These are phyloP conservation scores for Choloepus hoffmanni DNA, from an alignment of 2,113 vertebrate species.

Conservation along the genomic window DNA sequence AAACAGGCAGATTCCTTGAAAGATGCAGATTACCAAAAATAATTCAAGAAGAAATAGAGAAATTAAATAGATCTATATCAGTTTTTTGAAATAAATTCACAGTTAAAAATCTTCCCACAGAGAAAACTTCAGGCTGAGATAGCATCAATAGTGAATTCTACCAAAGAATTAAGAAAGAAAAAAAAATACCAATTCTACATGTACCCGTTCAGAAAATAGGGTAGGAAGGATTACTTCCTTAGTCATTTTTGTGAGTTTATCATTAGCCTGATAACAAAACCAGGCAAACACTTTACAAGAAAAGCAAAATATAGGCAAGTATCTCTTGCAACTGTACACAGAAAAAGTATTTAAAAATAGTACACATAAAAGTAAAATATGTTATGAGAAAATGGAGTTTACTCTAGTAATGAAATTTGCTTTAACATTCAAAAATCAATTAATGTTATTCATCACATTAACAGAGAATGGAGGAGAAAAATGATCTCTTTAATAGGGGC, in stretches of 20 bases:
- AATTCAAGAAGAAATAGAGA: neutral
- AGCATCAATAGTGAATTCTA: neutral
- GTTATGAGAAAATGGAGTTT: neutral
- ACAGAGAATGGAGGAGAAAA: neutral
- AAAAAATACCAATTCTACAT: neutral
- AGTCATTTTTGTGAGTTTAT: neutral
- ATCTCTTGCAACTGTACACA: neutral
- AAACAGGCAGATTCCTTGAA: neutral
- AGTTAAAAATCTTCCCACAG: neutral
- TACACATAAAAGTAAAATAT: neutral
- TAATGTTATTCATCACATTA: neutral
- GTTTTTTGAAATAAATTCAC: neutral
- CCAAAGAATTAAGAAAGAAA: neutral
- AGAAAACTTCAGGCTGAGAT: neutral
- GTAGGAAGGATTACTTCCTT: neutral
- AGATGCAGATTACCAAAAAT: neutral
- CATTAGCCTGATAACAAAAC: neutral
- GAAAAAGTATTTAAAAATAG: neutral
- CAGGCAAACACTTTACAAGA: neutral
- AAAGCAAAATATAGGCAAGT: neutral
- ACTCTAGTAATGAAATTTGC: neutral
- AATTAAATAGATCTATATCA: neutral
- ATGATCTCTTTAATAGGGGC: neutral
- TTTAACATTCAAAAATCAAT: neutral
- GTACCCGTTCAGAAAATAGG: neutral